phyloP scores from a whole-genome alignment of 1,140 invertebrate species.

The Leptoteleia sp. region DNA sequence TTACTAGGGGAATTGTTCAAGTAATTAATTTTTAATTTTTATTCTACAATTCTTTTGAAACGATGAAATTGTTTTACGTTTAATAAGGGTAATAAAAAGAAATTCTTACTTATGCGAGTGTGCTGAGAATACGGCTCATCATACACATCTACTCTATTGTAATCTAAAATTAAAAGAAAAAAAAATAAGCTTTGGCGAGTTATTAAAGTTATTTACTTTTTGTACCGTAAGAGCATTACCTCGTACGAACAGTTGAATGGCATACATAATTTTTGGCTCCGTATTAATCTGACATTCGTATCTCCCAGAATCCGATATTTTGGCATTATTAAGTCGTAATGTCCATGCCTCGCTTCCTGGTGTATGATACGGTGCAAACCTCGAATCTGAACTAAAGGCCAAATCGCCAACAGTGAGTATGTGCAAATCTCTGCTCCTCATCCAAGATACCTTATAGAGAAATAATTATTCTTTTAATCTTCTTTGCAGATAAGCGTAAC shows the following conservation, averaged over 20 bases:
- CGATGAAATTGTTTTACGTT: not conserved
- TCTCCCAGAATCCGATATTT: slow-evolving; percentile 84
- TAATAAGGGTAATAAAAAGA: not conserved
- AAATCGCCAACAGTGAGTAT: slow-evolving; percentile 86
- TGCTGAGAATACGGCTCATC: slow-evolving; percentile 79
- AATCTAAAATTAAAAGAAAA: slow-evolving; percentile 71
- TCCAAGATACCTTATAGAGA: slow-evolving; percentile 86
- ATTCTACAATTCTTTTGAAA: too few relatives aligned
- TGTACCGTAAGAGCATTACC: slow-evolving; percentile 78
- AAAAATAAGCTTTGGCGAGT: slow-evolving; percentile 4
- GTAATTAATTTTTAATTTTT: too few relatives aligned
- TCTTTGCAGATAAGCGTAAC: slow-evolving; percentile 1
- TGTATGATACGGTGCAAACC: slow-evolving; percentile 84
- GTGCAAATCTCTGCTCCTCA: slow-evolving; percentile 86
- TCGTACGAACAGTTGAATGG: slow-evolving; percentile 84
- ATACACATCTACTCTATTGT: slow-evolving; percentile 76
- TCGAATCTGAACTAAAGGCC: slow-evolving; percentile 87
- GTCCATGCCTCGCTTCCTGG: slow-evolving; percentile 84
- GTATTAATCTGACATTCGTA: slow-evolving; percentile 92
- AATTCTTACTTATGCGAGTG: slow-evolving; percentile 77
- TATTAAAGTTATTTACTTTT: slow-evolving; percentile 15
- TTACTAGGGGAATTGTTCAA: too few relatives aligned
- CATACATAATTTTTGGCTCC: slow-evolving; percentile 88
- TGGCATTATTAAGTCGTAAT: slow-evolving; percentile 85
- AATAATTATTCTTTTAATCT: slow-evolving; percentile 20